Percentiles rank a stretch among this genome's conserved stretches.
These are phyloP conservation scores for Orthonychiurus folsomi DNA, from an alignment of 2,888 invertebrate species.

Conservation along the genomic window DNA sequence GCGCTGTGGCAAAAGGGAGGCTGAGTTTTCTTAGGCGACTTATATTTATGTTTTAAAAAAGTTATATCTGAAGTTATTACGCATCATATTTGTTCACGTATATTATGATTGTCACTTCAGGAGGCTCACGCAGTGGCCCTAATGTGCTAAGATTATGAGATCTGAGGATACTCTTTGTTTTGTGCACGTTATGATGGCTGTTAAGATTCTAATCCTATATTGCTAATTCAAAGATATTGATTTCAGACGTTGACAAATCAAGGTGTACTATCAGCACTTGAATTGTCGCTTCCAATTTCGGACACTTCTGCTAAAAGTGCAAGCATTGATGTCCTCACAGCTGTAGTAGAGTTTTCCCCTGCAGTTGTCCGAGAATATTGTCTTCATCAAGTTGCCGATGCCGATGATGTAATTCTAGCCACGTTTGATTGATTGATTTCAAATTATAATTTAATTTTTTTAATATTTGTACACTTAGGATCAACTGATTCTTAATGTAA, in stretches of 20 bases:
- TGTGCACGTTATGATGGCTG: neutral
- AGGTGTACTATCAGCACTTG: constrained; percentile 78
- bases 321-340: constrained; percentile 94
- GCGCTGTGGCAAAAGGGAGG: constrained; percentile 27
- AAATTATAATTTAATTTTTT: constrained; percentile 5
- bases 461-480: constrained; percentile 5
- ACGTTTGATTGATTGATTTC: neutral
- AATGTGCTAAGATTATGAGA: constrained; percentile 40
- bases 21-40: constrained; percentile 20
- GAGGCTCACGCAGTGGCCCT: constrained; percentile 22
- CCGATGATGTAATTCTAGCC: constrained; percentile 67
- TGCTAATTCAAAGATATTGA: too few relatives aligned
- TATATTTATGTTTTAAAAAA: too few relatives aligned
- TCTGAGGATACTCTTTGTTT: constrained; percentile 29
- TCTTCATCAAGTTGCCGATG: constrained; percentile 78
- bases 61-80: too few relatives aligned
- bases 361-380: constrained; percentile 95
- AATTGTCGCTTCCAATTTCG: constrained; percentile 81
- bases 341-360: constrained; percentile 96
- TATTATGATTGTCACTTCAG: constrained; percentile 3
- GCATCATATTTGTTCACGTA: neutral
- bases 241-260: constrained; percentile 66
- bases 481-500: constrained; percentile 62
- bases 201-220: neutral
- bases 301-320: constrained; percentile 91